phyloP scores from a whole-genome alignment of 2,113 vertebrate genomes.

The Menura novaehollandiae region DNA sequence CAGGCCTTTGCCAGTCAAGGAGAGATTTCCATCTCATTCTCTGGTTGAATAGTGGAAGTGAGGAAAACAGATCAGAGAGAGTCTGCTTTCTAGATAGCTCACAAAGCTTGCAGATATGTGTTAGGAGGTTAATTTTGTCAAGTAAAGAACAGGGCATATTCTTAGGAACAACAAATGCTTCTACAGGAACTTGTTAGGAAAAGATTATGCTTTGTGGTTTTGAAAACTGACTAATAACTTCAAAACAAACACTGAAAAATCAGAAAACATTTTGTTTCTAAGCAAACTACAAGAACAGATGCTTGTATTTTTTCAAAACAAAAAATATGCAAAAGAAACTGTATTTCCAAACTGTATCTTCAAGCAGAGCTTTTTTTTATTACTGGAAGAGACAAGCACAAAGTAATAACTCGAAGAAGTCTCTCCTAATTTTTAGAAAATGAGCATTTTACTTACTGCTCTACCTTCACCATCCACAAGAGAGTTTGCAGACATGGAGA shows the following conservation, averaged over 20 bases:
- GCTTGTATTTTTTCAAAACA: neutral
- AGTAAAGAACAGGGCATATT: neutral
- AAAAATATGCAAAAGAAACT: neutral
- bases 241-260: neutral
- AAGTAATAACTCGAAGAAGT: constrained; percentile 12
- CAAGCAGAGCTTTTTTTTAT: neutral
- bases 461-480: neutral
- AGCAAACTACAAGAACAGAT: neutral
- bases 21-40: neutral
- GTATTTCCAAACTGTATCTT: neutral
- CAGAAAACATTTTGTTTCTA: neutral
- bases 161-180: neutral
- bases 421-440: constrained; percentile 17
- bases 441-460: neutral
- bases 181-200: neutral
- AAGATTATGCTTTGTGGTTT: neutral
- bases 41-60: neutral
- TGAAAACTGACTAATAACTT: neutral
- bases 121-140: neutral
- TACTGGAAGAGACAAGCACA: constrained; percentile 13
- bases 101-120: neutral
- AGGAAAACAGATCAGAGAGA: neutral
- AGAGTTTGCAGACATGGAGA: neutral
- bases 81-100: neutral
- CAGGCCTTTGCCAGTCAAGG: neutral